Evolutionary conservation across 2,113 vertebrate species (phyloP).

Genomic region (Antennarius striatus): DNA sequence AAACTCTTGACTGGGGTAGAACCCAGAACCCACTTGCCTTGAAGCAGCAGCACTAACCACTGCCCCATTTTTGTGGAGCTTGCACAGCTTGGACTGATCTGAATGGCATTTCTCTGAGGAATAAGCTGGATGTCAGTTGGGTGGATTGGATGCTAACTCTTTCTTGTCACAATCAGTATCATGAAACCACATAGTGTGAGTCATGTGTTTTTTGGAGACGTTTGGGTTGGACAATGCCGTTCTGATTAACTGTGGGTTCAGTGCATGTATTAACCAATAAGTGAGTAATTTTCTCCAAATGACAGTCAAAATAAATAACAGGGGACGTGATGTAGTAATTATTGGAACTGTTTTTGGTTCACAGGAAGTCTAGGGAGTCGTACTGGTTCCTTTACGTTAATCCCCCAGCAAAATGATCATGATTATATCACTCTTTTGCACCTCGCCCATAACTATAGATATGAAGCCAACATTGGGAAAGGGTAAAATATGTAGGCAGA

Average conservation of each 20-base stretch:
- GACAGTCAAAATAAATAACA: constrained; percentile 21
- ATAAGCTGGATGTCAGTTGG: background rate
- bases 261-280: background rate
- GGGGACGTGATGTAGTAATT: background rate
- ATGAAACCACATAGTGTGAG: constrained; percentile 8
- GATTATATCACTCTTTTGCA: too few species aligned
- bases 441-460: too few species aligned
- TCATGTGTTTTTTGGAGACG: constrained; percentile 25
- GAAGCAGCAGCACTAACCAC: too few species aligned
- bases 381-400: too few species aligned
- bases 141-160: background rate
- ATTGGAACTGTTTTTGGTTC: background rate
- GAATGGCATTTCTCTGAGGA: background rate
- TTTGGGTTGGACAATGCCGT: constrained; percentile 19
- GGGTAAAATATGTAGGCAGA: too few species aligned
- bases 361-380: too few species aligned
- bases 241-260: background rate
- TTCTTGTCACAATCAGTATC: background rate
- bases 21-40: too few species aligned
- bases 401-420: too few species aligned
- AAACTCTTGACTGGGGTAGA: too few species aligned
- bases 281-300: background rate
- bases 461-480: too few species aligned
- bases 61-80: too few species aligned
- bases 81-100: constrained; percentile 3